A percentile compares a stretch with the other conserved stretches of the same genome.
Evolutionary conservation across 2,113 vertebrate species (phyloP).

Genomic region (human): GRCh38 chr1:48228001-48228500

Average conservation of each 20-base stretch:
- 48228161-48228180: neutral
- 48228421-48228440: neutral
- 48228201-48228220: neutral
- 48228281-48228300: neutral
- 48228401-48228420: no score
- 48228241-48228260: neutral
- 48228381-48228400: neutral
- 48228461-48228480: neutral
- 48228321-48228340: neutral
- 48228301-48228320: accelerated
- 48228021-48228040: no score
- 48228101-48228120: neutral
- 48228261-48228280: accelerated
- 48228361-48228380: neutral
- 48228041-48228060: neutral
- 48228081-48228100: no score
- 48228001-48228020: neutral
- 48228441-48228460: neutral
- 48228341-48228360: neutral
- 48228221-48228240: neutral
- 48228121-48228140: neutral
- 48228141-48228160: neutral
- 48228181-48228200: neutral
- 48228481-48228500: no score
- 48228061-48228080: accelerated